Conservation (phyloP, 1,140 invertebrate species). For the Steinernema feltiae region DNA sequence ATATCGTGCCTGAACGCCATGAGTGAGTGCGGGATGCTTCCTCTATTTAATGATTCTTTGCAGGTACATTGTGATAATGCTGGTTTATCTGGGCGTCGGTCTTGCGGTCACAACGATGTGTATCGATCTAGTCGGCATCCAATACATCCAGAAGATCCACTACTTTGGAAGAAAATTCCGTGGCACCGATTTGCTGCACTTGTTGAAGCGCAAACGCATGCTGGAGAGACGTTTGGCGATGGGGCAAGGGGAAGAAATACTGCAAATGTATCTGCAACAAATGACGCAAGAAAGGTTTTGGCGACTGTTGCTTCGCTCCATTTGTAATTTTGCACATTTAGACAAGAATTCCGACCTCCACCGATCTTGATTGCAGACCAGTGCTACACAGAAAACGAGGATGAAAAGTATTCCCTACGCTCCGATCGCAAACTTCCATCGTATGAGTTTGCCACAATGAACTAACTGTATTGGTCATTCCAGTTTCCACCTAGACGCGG, state of each 20-base stretch:
- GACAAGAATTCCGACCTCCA: slow-evolving; percentile 19
- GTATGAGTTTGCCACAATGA: neutral
- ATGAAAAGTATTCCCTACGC: slow-evolving; percentile 15
- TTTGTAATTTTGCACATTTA: slow-evolving; percentile 6
- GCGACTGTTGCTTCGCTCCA: slow-evolving; percentile 10
- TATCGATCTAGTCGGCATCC: slow-evolving; percentile 53
- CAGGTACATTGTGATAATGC: slow-evolving; percentile 56
- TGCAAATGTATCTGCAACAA: slow-evolving; percentile 48
- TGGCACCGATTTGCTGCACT: slow-evolving; percentile 55
- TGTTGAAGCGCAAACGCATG: slow-evolving; percentile 56
- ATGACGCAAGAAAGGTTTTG: slow-evolving; percentile 38
- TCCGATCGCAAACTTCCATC: neutral
- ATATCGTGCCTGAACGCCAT: slow-evolving; percentile 71
- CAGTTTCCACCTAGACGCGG: slow-evolving; percentile 19
- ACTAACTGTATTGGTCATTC: neutral
- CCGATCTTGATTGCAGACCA: slow-evolving; percentile 22
- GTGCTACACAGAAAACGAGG: slow-evolving; percentile 24
- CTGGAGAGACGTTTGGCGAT: slow-evolving; percentile 53
- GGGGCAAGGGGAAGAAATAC: slow-evolving; percentile 54
- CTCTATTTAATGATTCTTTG: slow-evolving; percentile 21
- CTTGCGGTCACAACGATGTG: slow-evolving; percentile 58
- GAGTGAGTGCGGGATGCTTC: slow-evolving; percentile 34
- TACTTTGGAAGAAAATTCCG: slow-evolving; percentile 58
- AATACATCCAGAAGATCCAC: slow-evolving; percentile 49
- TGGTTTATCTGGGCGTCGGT: slow-evolving; percentile 54